Base-by-base conservation (phyloP, 2,888 invertebrate genomes). In the Cactoblastis cactorum region DNA sequence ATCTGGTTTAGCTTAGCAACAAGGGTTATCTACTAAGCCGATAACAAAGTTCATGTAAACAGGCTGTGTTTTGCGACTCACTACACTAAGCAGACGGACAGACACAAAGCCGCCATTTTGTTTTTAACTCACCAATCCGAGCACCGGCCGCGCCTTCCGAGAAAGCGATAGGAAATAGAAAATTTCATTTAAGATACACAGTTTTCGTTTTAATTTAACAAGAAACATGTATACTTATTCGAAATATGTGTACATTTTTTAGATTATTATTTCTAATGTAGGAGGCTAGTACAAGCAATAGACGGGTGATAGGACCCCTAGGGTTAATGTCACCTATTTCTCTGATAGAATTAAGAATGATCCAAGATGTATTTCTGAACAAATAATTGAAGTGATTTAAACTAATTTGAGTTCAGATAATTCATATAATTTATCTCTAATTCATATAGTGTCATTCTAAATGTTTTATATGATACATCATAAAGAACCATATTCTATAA, bases 141-240 rank as follows among this genome's bases (percentile, higher is more conserved):
- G 92, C 92, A 64, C 92, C 93, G 63, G 92, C 92, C 65, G 92
- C 92, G 86, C 92, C 91, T 91, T 71, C 63, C 63, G 74, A n/a
- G n/a, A 65, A 71, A 77, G 83, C 81, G 69, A 71, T 66, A 77
- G 70, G 64, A 69, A 76, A 78, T 65, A 63, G 68, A 63, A 72
- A 76, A 75, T 65, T 58, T 59, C 72, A 62, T 70, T 70, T 81
- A 71, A 71, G 62, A 75, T 55, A 67, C 38, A 60, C 55, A 53
- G 43, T 35, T 48, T 43, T 43, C n/a, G n/a, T n/a, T n/a, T n/a
- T 24, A 43, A 43, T 24, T 33, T n/a, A n/a, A 12, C 9, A 35
- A 15, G 12, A 37, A 15, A 12, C 15, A 6, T 15, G 14, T 35
- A 22, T 22, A 28, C 8, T 28, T 6, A 9, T 28, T 28, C 28